Evolutionary conservation across 2,797 vertebrate species (phyloP).

Genomic region (Oophaga sylvatica): DNA sequence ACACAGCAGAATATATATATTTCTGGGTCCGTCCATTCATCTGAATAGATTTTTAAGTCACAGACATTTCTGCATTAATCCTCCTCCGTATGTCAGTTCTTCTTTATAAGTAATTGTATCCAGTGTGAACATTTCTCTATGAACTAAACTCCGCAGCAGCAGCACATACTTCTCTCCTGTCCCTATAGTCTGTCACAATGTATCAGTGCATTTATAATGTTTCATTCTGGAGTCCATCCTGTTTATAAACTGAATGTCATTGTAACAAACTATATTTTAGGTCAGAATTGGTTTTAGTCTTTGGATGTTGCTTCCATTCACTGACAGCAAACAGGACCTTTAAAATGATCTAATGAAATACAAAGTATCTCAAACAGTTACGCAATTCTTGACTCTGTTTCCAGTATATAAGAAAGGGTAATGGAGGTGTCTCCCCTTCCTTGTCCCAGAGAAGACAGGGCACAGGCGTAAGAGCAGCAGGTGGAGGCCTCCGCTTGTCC

Average conservation of each 20-base stretch:
- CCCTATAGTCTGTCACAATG: neutral
- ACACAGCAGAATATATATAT: no score
- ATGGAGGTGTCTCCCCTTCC: neutral
- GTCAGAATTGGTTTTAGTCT: neutral
- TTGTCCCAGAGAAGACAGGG: neutral
- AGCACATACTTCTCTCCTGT: neutral
- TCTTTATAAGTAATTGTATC: neutral
- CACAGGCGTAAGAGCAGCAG: constrained; percentile 15
- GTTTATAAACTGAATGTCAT: neutral
- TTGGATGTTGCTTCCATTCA: neutral
- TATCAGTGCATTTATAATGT: neutral
- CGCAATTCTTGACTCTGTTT: no score
- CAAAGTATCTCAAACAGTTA: neutral
- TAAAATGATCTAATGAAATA: neutral
- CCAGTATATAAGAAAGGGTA: neutral
- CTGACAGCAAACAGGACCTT: neutral
- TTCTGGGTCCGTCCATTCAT: no score
- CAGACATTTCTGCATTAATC: no score
- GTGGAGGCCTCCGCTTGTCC: constrained; percentile 13
- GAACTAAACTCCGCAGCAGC: no score
- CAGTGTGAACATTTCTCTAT: neutral
- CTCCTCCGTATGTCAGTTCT: no score
- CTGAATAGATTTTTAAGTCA: no score
- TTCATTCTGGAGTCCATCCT: neutral
- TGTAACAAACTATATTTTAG: neutral